Base-by-base conservation (phyloP, 2,113 vertebrate species). In the Lepus europaeus region DNA sequence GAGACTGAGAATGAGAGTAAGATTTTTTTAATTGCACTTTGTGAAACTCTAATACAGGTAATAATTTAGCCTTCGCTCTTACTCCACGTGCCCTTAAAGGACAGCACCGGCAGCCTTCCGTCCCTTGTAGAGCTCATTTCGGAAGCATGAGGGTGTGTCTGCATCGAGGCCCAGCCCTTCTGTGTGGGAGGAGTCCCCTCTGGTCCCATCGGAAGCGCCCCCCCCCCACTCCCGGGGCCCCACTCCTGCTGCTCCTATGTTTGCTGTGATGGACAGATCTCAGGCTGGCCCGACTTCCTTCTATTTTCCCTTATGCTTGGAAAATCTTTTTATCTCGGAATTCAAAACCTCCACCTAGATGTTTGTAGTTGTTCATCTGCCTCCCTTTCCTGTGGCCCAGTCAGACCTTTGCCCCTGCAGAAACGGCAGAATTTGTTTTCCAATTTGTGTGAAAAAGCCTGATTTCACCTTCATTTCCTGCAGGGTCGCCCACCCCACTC, bases 1-100 rank as follows among this genome's bases (percentile, higher is more conserved):
- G 92, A 61, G 14, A 59, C 13, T 59, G 25, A 2, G 6, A 72
- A 83, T 76, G 90, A 63, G 16, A 17, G 45, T 45, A 45, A 59
- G 19, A 59, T 59, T 19, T 59, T 59, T 59, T 59, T 19, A 16
- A 59, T 87, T 91, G 5, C 6, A 33, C 29, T 33, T 82, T 45
- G 29, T 56, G 19, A 87, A 93, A 90, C 68, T 31, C 33, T 20
- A 87, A 79, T 95, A 66, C 85, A 89, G 51, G 68, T 36, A 19
- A 61, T 27, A 36, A 6, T 77, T 95, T 87, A 59, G 69, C 31
- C 33, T 90, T 69, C 87, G 56, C 66, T 51, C 56, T 94, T 83
- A 89, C 56, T 64, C 61, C 36, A 9, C 0, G 1, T 3, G 90
- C 45, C 72, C 84, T 89, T 27, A 83, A 33, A n/a, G 39, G 6